Base-by-base conservation (phyloP, 1,140 invertebrate genomes). In the Neodiprion virginianus region DNA sequence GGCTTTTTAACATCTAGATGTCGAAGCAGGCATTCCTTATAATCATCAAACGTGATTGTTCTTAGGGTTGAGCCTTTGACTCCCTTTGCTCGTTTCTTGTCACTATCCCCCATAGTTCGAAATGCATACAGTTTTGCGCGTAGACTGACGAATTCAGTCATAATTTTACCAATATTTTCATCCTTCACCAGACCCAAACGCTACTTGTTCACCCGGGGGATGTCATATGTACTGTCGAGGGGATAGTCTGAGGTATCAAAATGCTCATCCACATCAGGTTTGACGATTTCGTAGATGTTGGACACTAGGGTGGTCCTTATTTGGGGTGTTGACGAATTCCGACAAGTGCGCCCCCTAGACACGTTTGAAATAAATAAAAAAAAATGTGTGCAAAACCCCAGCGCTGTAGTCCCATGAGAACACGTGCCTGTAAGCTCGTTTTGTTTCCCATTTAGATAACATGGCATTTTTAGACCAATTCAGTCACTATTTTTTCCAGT, bases 161-260 rank as follows among this genome's bases (percentile, higher is more conserved):
- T 82, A 53, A 84, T 79, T 72, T 73, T 74, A 10, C 85, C 85
- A 75, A 81, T 83, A 40, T 80, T 80, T 80, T 91, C 89, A 83
- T 90, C 88, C 81, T 90, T 91, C 77, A 90, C 86, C 80, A 88
- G 85, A 8, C 88, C 88, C 7, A 21, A 21, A 21, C 17, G 17
- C 17, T 21, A 21, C 17, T 21, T 21, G 17, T 21, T 21, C 17
- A 21, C 17, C 17, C 17, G 0, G 68, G 68, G n/a, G 11, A 69
- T 69, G 12, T 48, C 68, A 69, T 17, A 69, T 11, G 14, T 3
- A 69, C 48, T 69, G 40, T 69, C 68, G 49, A 14, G 28, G 71
- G 61, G 28, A 8, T 69, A 21, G 17, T 66, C 67, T 21, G 53
- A 74, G 12, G 48, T 17, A 21, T 71, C n/a, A 53, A 70, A 8